Evolutionary conservation across 2,797 vertebrate genomes (phyloP), one percentile per base, ranked within the genome.

Genomic region (Rhadinocentrus ornatus): DNA sequence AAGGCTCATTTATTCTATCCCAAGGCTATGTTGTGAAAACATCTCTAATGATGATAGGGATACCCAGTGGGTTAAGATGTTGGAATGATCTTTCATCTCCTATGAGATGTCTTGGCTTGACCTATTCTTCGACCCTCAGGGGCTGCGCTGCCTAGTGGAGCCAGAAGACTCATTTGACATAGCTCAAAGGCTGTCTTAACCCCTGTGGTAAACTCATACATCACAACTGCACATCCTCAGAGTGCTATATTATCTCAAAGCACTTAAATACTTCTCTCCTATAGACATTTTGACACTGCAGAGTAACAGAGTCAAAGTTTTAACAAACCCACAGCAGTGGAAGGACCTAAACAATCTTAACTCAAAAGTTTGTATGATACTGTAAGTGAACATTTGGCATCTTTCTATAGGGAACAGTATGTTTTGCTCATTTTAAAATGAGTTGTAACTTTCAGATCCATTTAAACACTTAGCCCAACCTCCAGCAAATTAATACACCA

Each of bases 1-100:
- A 86, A 92, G 88, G 83, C 75, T 91, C 88, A 91, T 93, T 93
- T 91, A 91, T 90, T 91, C 76, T 83, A 58, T 86, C 91, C 87
- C 82, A 80, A 80, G 91, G 91, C 89, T 78, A 82, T 89, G 87
- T 89, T 90, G 86, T 88, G 86, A 90, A 87, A 91, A 90, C 89
- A 90, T 89, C 80, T 81, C 85, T 93, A 90, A 92, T 92, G 91
- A 91, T 90, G 84, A 92, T 88, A 84, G 88, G 76, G 73, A 87
- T 89, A 89, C 88, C 87, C 87, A 81, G 87, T 85, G 85, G 90
- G 88, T 81, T 86, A 78, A 87, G 78, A 86, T 73, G 88, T 83
- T 82, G 67, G 76, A 82, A 78, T 61, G 22, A 90, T 90, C 81
- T 87, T 81, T 86, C 84, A 89, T 88, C 73, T 84, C 88, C 78